phyloP scores from a whole-genome alignment of 2,797 vertebrate species.

The Poeciliopsis presidionis region DNA sequence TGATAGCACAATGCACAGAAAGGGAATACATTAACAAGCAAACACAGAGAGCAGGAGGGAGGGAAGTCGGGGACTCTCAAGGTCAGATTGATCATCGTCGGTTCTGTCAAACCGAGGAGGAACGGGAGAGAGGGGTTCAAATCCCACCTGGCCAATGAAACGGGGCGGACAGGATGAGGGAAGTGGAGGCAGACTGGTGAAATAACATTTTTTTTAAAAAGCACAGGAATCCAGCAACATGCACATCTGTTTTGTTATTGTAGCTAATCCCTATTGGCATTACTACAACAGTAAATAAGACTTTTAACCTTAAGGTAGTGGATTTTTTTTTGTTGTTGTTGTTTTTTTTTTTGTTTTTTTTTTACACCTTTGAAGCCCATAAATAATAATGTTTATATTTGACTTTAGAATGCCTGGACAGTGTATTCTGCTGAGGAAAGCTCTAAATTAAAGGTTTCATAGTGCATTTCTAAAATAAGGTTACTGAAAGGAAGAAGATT shows the following conservation, averaged over 20 bases:
- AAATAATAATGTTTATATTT: neutral
- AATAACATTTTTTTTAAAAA: neutral
- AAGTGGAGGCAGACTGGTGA: neutral
- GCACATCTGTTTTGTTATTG: neutral
- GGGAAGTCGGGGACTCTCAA: constrained; percentile 61
- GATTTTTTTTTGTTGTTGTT: no score
- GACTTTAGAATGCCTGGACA: neutral
- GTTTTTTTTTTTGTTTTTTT: neutral
- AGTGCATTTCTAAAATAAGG: neutral
- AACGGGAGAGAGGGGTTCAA: neutral
- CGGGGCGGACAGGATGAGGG: neutral
- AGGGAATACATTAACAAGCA: constrained; percentile 9
- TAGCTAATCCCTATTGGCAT: neutral
- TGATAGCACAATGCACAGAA: constrained; percentile 21
- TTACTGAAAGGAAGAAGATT: neutral
- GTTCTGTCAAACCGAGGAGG: constrained; percentile 32
- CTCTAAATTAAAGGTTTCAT: neutral
- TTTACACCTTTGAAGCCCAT: neutral
- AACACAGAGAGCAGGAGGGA: constrained; percentile 10
- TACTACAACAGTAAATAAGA: neutral
- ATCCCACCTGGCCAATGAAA: neutral
- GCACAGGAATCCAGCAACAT: neutral
- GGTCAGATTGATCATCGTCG: constrained; percentile 70
- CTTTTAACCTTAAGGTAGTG: neutral
- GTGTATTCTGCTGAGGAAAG: neutral